Evolutionary conservation across 2,113 vertebrate species (phyloP), one percentile per base, ranked within the genome.

Genomic region (Crotalus tigris): DNA sequence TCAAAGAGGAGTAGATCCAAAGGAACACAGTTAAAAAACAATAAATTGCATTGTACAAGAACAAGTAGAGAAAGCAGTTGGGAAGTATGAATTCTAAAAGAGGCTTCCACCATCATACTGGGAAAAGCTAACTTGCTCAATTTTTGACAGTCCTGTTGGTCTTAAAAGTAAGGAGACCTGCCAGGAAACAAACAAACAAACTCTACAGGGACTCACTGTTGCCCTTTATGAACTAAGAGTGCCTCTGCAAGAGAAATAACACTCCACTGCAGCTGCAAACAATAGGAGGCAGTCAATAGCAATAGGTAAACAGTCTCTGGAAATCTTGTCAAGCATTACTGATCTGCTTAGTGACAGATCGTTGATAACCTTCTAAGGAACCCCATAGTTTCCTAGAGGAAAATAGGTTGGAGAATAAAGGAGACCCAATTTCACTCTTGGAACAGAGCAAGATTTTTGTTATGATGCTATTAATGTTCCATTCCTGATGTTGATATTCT

Each of bases 401-500:
- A 53, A 53, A 61, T 53, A 21, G 49, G 51, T 75, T 12, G 87
- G 64, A n/a, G 59, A 89, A 87, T 51, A 9, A 92, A 92, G 91
- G 19, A 13, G 3, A 75, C 2, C 85, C 58, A 8, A 0, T 92
- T 91, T 1, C 90, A 59, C 93, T 94, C 89, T 89, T 91, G 89
- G 92, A 94, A 53, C 58, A 17, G 75, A 94, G 3, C 0, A 0
- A 96, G 26, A 64, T 90, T 87, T 9, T 94, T 0, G 90, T 90
- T 92, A 96, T 81, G 61, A 8, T 92, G 17, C 49, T 29, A 89
- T 92, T 7, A 59, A 93, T 33, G 94, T 88, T 90, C 88, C 57
- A 94, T 85, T 95, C 91, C 91, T 46, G 96, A 55, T 94, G 51
- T 29, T 15, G 91, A 92, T 86, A 13, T 92, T 69, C 11, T 94